These are phyloP conservation scores for Melolontha melolontha DNA, from an alignment of 2,888 invertebrate species.

Conservation along the genomic window DNA sequence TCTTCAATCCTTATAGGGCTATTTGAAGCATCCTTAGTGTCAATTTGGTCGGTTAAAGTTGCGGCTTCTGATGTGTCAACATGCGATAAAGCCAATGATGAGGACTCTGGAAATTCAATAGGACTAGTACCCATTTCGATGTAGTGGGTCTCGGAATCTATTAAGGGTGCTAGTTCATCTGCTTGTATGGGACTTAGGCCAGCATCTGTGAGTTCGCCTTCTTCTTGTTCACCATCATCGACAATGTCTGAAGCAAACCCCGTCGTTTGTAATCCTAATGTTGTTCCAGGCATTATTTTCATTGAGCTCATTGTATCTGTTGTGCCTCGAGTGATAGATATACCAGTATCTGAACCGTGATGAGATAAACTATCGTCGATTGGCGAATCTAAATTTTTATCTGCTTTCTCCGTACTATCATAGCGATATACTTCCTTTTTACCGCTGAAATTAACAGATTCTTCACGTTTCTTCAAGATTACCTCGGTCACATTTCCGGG, in stretches of 20 bases:
- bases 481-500: slow-evolving; percentile 55
- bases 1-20: slow-evolving; percentile 65
- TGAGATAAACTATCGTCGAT: slow-evolving; percentile 68
- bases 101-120: slow-evolving; percentile 65
- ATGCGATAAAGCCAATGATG: slow-evolving; percentile 63
- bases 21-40: slow-evolving; percentile 68
- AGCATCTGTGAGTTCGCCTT: slow-evolving; percentile 69
- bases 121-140: slow-evolving; percentile 68
- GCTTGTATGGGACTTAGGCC: slow-evolving; percentile 70
- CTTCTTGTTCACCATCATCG: slow-evolving; percentile 64
- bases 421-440: slow-evolving; percentile 68
- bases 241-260: slow-evolving; percentile 66
- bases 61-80: slow-evolving; percentile 68
- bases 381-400: slow-evolving; percentile 61
- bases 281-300: slow-evolving; percentile 59
- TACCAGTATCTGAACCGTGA: slow-evolving; percentile 69
- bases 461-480: slow-evolving; percentile 64
- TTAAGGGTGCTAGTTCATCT: slow-evolving; percentile 64
- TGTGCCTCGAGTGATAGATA: slow-evolving; percentile 68
- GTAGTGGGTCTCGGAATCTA: slow-evolving; percentile 63
- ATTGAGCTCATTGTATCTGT: slow-evolving; percentile 65
- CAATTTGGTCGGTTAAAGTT: slow-evolving; percentile 67
- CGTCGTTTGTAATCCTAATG: slow-evolving; percentile 63
- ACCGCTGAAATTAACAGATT: slow-evolving; percentile 67
- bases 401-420: slow-evolving; percentile 58